These are phyloP conservation scores for Hystrix brachyura DNA, from an alignment of 2,113 vertebrate species.

Conservation along the genomic window DNA sequence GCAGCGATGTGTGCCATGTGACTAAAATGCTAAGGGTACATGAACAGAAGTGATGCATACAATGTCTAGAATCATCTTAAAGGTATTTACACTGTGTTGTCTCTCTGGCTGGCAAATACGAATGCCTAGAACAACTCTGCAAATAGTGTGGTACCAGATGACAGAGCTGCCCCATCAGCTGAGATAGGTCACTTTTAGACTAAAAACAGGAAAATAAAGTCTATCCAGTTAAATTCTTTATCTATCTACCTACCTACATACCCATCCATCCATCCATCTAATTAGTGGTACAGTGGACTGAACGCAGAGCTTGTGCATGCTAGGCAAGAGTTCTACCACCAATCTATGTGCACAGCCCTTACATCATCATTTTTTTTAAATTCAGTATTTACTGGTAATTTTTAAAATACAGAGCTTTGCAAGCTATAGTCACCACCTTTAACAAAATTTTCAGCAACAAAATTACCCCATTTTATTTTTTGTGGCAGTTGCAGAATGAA, in stretches of 20 bases:
- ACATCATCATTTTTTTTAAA: background rate
- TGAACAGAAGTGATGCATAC: background rate
- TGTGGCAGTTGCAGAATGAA: background rate
- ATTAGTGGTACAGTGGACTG: background rate
- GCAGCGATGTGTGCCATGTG: background rate
- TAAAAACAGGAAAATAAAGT: background rate
- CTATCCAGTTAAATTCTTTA: background rate
- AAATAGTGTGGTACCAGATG: background rate
- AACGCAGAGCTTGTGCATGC: too few relatives aligned
- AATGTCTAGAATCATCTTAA: background rate
- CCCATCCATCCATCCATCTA: background rate
- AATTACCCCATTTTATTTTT: background rate
- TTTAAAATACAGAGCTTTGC: background rate
- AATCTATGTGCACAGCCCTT: too few relatives aligned
- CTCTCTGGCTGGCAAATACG: background rate
- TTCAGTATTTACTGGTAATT: background rate
- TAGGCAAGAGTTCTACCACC: too few relatives aligned
- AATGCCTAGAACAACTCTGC: background rate
- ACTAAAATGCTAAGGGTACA: background rate
- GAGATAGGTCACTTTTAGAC: background rate
- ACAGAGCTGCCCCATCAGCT: background rate
- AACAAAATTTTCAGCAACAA: background rate
- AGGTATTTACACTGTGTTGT: background rate
- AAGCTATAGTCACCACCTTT: background rate
- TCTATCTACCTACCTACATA: too few relatives aligned